Evolutionary conservation across 2,113 vertebrate genomes (phyloP).

Genomic region (Ceyx melanurus): DNA sequence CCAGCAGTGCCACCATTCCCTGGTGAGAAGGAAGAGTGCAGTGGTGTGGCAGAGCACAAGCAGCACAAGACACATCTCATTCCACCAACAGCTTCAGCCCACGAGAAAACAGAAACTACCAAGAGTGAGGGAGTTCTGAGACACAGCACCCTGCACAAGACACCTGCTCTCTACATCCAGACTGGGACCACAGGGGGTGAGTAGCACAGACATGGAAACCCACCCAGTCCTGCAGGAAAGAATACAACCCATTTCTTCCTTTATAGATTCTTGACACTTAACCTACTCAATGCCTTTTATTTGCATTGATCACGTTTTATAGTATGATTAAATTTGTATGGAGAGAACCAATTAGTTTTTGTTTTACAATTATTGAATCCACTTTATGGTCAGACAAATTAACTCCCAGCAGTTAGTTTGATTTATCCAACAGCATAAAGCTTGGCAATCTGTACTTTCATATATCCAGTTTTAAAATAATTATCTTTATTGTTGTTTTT

Average conservation of each 20-base stretch:
- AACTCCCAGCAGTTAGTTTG: slow-evolving; percentile 75
- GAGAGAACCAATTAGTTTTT: slow-evolving; percentile 82
- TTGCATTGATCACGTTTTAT: slow-evolving; percentile 82
- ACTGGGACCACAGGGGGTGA: neutral
- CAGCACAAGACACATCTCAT: neutral
- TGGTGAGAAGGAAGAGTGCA: neutral
- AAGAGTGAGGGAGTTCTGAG: neutral
- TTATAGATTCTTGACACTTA: slow-evolving; percentile 74
- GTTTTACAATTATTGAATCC: slow-evolving; percentile 81
- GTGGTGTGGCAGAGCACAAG: neutral
- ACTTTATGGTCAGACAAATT: slow-evolving; percentile 81
- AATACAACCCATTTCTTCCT: slow-evolving; percentile 23
- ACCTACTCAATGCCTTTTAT: slow-evolving; percentile 76
- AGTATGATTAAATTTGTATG: slow-evolving; percentile 82
- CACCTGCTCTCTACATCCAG: neutral
- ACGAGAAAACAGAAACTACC: neutral
- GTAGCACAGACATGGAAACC: neutral
- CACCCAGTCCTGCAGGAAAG: neutral
- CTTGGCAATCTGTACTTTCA: slow-evolving; percentile 37
- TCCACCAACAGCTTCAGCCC: neutral
- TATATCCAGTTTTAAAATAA: slow-evolving; percentile 19
- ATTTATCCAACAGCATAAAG: slow-evolving; percentile 71
- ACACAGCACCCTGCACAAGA: neutral
- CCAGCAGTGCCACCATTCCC: neutral
- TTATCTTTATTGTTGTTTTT: slow-evolving; percentile 28